Evolutionary conservation across 2,888 invertebrate genomes (phyloP), one percentile per base, ranked within the genome.

Genomic region (Thysanoteuthis rhombus): DNA sequence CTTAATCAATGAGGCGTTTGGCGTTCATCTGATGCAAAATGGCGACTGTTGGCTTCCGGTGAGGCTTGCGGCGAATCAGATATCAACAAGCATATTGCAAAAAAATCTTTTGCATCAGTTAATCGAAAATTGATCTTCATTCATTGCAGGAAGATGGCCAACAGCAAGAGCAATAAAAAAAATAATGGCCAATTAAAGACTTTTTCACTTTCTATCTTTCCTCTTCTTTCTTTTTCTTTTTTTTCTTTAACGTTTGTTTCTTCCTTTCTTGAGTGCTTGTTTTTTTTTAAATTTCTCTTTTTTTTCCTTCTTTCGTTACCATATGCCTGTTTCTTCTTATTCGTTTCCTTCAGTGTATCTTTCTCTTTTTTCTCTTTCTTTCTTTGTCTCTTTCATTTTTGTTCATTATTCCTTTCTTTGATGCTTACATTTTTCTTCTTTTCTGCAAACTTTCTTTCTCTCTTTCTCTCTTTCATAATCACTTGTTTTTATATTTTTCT

Each of bases 121-220:
- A 75, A 75, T 75, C 75, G n/a, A 75, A 75, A 75, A 75, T 75
- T 75, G 75, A 75, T 75, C 75, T 75, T 75, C 75, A 75, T 75
- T 75, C 75, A 75, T 75, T 75, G 12, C 19, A 12, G 25, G 25
- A 36, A 16, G n/a, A 75, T 52, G 52, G 52, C 52, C 22, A 52
- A 25, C 75, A 75, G 75, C 75, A 75, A 32, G 32, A 32, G 4
- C 75, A n/a, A 19, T 6, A 75, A 16, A 12, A n/a, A 75, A 75
- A 12, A 75, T n/a, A 75, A 75, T 16, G 16, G 75, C n/a, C n/a
- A 75, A 36, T 75, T 75, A n/a, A 75, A 75, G n/a, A 12, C 12
- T n/a, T 75, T 16, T n/a, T 75, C n/a, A 16, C 19, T 75, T n/a
- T 16, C n/a, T 75, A n/a, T 8, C n/a, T 75, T 75, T 8, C 6